Evolutionary conservation across 2,113 vertebrate genomes (phyloP).

Genomic region (Poicephalus gulielmi): DNA sequence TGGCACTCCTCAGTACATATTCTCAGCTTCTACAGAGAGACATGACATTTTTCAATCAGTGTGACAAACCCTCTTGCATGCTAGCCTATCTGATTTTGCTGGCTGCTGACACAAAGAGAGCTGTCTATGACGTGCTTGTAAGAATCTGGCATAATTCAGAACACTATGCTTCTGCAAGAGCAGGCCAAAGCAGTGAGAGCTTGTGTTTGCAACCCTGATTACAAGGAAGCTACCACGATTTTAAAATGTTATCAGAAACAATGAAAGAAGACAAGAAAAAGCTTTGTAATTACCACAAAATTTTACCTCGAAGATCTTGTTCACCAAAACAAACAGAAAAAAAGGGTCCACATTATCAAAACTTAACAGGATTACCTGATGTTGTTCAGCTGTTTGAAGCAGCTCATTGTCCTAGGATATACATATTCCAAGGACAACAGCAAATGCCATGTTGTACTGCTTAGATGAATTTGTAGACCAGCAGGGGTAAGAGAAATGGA

Average conservation of each 20-base stretch:
- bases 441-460: neutral
- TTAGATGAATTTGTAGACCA: neutral
- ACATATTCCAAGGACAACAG: neutral
- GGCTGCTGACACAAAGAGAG: neutral
- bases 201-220: neutral
- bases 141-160: neutral
- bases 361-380: neutral
- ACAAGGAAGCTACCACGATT: neutral
- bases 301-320: neutral
- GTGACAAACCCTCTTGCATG: neutral
- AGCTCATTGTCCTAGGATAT: neutral
- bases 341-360: neutral
- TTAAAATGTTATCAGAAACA: neutral
- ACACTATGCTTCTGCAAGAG: neutral
- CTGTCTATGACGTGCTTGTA: neutral
- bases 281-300: neutral
- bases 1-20: neutral
- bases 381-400: neutral
- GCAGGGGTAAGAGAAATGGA: neutral
- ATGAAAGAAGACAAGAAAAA: neutral
- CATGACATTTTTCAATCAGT: neutral
- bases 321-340: neutral
- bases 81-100: neutral
- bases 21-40: neutral
- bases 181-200: neutral